These are phyloP conservation scores for Lasioglossum marginatum DNA, from an alignment of 2,888 invertebrate genomes.

Conservation along the genomic window DNA sequence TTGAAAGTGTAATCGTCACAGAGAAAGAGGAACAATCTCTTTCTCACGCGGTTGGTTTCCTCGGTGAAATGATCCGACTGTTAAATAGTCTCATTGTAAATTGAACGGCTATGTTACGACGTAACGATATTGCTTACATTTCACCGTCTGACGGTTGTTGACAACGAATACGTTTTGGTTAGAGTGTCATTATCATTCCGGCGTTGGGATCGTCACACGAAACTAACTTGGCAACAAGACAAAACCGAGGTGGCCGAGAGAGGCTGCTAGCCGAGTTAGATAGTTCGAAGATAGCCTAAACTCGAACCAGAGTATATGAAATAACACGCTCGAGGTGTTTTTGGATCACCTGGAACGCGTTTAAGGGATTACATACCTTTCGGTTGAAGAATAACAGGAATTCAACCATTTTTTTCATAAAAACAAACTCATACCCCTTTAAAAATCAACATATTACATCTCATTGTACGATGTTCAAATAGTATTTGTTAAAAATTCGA, in stretches of 20 bases:
- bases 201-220: constrained; percentile 3
- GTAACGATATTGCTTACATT: constrained; percentile 15
- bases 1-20: neutral
- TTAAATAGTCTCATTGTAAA: neutral
- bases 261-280: constrained; percentile 15
- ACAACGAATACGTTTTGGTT: constrained; percentile 13
- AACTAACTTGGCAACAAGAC: constrained; percentile 44
- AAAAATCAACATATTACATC: neutral
- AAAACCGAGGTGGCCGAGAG: constrained; percentile 25
- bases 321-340: neutral
- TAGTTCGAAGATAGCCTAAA: constrained; percentile 23
- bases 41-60: neutral
- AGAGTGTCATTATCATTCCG: constrained; percentile 38
- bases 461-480: neutral
- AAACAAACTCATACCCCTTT: neutral
- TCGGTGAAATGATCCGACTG: neutral
- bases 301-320: constrained; percentile 10
- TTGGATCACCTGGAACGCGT: constrained; percentile 5
- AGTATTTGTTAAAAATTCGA: neutral
- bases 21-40: neutral
- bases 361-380: neutral
- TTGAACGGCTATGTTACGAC: neutral
- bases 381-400: neutral
- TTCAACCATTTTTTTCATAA: neutral
- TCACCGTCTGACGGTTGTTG: constrained; percentile 9